These are phyloP conservation scores for Asarcornis scutulata DNA, from an alignment of 2,113 vertebrate genomes.

Conservation along the genomic window DNA sequence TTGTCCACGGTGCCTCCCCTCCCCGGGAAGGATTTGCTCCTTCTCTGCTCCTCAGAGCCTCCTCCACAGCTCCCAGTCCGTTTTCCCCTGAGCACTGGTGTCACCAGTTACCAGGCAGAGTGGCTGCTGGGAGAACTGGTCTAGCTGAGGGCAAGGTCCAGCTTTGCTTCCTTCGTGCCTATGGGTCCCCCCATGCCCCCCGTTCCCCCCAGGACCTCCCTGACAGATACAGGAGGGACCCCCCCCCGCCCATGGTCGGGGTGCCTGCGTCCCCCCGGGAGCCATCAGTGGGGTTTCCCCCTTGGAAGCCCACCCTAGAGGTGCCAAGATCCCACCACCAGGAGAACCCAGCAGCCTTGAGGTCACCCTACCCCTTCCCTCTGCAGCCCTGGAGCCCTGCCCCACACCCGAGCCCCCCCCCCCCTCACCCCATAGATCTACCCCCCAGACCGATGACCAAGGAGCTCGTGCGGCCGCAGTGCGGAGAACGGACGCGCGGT, in stretches of 20 bases:
- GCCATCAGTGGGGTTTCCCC: not conserved
- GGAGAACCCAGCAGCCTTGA: not conserved
- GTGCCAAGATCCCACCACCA: not conserved
- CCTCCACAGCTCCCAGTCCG: not conserved
- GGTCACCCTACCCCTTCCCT: not conserved
- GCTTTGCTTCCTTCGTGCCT: not conserved
- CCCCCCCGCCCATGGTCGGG: not conserved
- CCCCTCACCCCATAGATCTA: not conserved
- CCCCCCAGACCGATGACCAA: not conserved
- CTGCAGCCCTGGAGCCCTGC: not conserved
- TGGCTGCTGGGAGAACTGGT: not conserved
- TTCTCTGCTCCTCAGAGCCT: not conserved
- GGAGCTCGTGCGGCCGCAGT: not conserved
- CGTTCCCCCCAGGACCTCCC: not conserved
- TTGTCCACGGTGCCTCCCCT: not conserved
- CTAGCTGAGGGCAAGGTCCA: not conserved
- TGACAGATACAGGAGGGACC: not conserved
- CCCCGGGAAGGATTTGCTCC: not conserved
- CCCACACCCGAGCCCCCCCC: not conserved
- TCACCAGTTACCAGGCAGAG: not conserved
- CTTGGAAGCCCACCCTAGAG: not conserved
- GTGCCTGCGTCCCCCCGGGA: not conserved
- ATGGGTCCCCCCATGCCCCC: no score
- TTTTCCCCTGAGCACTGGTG: accelerated
- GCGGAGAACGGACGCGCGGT: accelerated